Conservation (phyloP, 2,888 invertebrate genomes). For the Malachius bipustulatus region DNA sequence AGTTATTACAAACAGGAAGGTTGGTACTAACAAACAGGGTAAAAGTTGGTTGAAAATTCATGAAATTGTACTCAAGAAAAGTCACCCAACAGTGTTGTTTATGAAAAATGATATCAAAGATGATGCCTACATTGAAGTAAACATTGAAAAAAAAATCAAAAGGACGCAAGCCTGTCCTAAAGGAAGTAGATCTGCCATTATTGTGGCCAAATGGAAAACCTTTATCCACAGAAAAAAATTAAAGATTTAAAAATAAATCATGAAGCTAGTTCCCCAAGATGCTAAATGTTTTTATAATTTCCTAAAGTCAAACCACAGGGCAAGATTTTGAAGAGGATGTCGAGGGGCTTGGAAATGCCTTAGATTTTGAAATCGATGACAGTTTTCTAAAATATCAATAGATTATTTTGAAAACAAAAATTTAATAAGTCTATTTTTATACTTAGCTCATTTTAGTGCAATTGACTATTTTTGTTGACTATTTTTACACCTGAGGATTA, state of each 20-base stretch:
- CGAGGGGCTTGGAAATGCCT: constrained; percentile 5
- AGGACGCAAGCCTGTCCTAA: constrained; percentile 5
- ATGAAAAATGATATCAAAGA: constrained; percentile 3
- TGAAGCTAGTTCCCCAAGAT: constrained; percentile 5
- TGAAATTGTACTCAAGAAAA: constrained; percentile 1
- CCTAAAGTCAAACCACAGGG: constrained; percentile 1
- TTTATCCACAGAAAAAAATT: neutral
- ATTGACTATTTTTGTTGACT: too few species aligned
- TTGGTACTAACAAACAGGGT: too few species aligned
- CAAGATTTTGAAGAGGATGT: constrained; percentile 2
- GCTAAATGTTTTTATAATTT: constrained; percentile 5
- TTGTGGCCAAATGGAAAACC: constrained; percentile 1
- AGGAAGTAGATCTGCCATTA: constrained; percentile 5
- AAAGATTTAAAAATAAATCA: constrained; percentile 1
- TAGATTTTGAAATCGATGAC: too few species aligned
- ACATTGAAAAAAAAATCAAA: constrained; percentile 5
- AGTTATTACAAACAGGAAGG: too few species aligned
- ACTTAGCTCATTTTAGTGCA: too few species aligned
- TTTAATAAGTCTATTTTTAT: too few species aligned
- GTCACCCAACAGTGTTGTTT: constrained; percentile 5
- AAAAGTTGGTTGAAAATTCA: too few species aligned
- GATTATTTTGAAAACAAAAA: too few species aligned
- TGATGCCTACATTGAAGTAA: constrained; percentile 3
- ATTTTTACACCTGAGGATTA: too few species aligned
- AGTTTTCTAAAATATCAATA: too few species aligned